phyloP scores from a whole-genome alignment of 2,888 invertebrate genomes.

The Temnothorax ravouxi region DNA sequence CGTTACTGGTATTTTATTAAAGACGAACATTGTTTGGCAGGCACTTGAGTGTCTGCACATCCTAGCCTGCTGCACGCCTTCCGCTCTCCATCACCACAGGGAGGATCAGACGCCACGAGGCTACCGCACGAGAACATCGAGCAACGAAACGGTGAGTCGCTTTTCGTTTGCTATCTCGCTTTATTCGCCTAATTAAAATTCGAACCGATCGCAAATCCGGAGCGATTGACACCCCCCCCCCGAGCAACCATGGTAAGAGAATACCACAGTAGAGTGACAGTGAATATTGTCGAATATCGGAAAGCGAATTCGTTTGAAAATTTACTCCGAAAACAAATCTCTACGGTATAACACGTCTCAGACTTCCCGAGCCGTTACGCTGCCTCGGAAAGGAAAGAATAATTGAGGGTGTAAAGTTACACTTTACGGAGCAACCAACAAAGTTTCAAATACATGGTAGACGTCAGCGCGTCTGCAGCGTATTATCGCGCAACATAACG shows the following conservation, averaged over 20 bases:
- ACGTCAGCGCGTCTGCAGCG: neutral
- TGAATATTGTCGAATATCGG: neutral
- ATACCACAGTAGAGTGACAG: neutral
- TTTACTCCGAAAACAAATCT: neutral
- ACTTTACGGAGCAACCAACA: neutral
- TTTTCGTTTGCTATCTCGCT: too few relatives aligned
- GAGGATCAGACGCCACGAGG: too few relatives aligned
- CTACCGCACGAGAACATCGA: too few relatives aligned
- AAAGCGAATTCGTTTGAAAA: neutral
- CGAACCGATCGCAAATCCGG: too few relatives aligned
- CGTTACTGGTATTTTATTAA: neutral
- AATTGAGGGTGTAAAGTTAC: conserved; percentile 14
- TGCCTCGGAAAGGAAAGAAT: neutral
- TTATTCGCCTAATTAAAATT: too few relatives aligned
- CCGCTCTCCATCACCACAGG: too few relatives aligned
- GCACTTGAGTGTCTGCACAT: too few relatives aligned
- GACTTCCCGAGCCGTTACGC: neutral
- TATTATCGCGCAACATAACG: neutral
- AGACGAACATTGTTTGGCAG: too few relatives aligned
- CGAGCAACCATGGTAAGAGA: too few relatives aligned
- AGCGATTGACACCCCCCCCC: too few relatives aligned
- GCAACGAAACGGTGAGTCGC: too few relatives aligned
- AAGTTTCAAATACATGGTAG: conserved; percentile 15
- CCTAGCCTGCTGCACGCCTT: too few relatives aligned
- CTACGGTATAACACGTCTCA: neutral